Conservation (phyloP, 2,797 vertebrate genomes). For the Anomalospiza imberbis region DNA sequence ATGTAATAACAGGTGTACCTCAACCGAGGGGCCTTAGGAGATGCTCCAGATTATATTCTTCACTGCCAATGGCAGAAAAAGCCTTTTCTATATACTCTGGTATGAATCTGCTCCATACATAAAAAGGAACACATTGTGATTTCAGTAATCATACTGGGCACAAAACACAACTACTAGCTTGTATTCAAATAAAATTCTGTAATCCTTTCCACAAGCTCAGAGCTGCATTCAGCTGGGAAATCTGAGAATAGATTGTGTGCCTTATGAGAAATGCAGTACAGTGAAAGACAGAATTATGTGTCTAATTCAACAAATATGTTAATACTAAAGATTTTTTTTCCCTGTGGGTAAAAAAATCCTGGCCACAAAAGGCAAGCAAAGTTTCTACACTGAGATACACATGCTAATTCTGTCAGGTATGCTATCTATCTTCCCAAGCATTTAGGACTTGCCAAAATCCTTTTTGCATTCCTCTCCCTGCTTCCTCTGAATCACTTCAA, state of each 20-base stretch:
- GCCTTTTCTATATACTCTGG: not conserved
- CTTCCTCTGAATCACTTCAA: not conserved
- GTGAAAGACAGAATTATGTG: conserved; percentile 36
- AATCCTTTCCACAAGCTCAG: conserved; percentile 53
- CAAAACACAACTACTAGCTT: not conserved
- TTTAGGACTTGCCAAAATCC: not conserved
- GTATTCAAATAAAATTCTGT: conserved; percentile 58
- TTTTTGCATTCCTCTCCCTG: not conserved
- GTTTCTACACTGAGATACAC: not conserved
- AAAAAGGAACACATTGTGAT: not conserved
- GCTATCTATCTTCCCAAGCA: not conserved
- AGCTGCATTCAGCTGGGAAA: conserved; percentile 48
- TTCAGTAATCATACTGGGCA: not conserved
- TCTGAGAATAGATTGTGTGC: conserved; percentile 20
- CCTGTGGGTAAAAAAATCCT: not conserved
- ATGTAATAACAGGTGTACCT: not conserved
- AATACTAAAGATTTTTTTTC: not conserved
- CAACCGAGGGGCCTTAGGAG: not conserved
- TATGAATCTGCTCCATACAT: not conserved
- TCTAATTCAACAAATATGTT: conserved; percentile 43
- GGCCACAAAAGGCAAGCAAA: not conserved
- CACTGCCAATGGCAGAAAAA: conserved; percentile 9
- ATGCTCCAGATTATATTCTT: not conserved
- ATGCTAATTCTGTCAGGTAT: not conserved
- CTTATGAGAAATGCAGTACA: conserved; percentile 25